Evolutionary conservation across 2,797 vertebrate genomes (phyloP).

Genomic region (Alexandromys oeconomus): DNA sequence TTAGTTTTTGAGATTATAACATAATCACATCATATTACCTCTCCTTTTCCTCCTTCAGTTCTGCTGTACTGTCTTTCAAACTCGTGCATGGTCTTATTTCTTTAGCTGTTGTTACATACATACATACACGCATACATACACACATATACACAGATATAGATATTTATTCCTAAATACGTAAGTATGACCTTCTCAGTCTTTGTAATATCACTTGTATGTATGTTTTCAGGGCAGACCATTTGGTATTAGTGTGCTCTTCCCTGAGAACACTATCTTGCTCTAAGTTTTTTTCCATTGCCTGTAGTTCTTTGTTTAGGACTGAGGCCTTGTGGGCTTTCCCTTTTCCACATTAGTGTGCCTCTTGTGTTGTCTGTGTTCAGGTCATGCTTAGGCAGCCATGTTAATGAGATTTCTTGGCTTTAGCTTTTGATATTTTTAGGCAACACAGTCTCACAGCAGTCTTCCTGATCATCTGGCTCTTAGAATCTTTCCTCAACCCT

Average conservation of each 20-base stretch:
- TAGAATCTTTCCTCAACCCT: too few relatives aligned
- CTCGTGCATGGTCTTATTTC: background rate
- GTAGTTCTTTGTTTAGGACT: background rate
- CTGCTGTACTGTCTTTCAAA: background rate
- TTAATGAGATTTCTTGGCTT: background rate
- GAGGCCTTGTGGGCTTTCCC: background rate
- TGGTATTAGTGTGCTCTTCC: background rate
- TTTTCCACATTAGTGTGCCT: background rate
- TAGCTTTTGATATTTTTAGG: too few relatives aligned
- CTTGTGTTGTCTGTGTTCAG: too few relatives aligned
- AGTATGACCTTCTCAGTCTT: background rate
- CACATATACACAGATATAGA: background rate
- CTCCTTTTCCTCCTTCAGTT: background rate
- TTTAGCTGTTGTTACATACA: background rate
- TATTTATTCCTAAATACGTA: background rate
- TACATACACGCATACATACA: too few relatives aligned
- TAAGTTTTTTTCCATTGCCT: background rate
- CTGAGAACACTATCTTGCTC: background rate
- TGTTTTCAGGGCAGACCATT: background rate
- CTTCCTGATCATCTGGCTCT: too few relatives aligned
- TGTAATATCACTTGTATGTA: background rate
- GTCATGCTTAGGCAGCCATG: too few relatives aligned
- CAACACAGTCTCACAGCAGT: too few relatives aligned
- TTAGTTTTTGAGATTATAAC: too few relatives aligned
- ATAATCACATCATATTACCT: background rate